Conservation (phyloP, 2,113 vertebrate species). For the Xiphorhynchus elegans region DNA sequence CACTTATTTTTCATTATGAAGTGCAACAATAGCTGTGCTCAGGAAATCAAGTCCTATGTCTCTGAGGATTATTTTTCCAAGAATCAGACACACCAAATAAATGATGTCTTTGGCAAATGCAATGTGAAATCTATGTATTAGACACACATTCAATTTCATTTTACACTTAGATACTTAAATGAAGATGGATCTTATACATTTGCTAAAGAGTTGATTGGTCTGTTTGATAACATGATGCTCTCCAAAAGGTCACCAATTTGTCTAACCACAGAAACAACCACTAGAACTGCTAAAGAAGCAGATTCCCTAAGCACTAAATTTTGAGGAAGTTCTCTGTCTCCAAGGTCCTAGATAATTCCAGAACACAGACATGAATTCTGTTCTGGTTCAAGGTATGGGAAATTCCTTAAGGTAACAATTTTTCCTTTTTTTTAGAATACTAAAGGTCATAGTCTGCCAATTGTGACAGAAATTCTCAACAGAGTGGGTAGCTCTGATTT, state of each 20-base stretch:
- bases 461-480: not conserved
- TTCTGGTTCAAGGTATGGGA: constrained; percentile 47
- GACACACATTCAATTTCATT: constrained; percentile 45
- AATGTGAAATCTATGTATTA: constrained; percentile 38
- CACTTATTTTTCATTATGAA: constrained; percentile 42
- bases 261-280: constrained; percentile 30
- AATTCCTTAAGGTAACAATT: constrained; percentile 64
- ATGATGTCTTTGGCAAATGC: constrained; percentile 9
- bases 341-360: constrained; percentile 42
- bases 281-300: constrained; percentile 15
- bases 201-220: constrained; percentile 35
- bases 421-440: constrained; percentile 29
- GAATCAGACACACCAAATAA: constrained; percentile 44
- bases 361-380: constrained; percentile 16
- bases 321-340: constrained; percentile 27
- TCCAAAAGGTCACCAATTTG: constrained; percentile 59
- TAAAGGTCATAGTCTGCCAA: constrained; percentile 52
- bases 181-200: constrained; percentile 43
- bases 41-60: constrained; percentile 45
- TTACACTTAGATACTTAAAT: constrained; percentile 39
- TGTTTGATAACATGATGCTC: constrained; percentile 51
- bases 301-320: constrained; percentile 55
- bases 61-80: constrained; percentile 43
- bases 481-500: not conserved
- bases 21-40: constrained; percentile 21